Evolutionary conservation across 2,797 vertebrate genomes (phyloP).

Genomic region (Stomatorhinus walkeri): DNA sequence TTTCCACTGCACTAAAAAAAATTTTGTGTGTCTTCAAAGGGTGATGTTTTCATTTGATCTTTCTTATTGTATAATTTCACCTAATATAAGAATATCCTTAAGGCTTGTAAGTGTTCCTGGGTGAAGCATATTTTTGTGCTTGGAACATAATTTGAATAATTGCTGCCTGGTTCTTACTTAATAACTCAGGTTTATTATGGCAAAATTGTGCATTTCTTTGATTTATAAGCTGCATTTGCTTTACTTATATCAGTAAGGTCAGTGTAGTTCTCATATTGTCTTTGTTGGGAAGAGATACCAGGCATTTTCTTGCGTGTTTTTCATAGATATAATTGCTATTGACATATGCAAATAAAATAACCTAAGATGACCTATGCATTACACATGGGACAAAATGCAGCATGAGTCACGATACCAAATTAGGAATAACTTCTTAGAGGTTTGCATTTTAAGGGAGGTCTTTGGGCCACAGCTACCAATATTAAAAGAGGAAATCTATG

Average conservation of each 20-base stretch:
- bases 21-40: neutral
- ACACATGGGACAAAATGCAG: neutral
- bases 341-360: neutral
- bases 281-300: neutral
- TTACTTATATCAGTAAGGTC: neutral
- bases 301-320: neutral
- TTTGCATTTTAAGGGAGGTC: neutral
- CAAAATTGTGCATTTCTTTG: neutral
- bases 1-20: neutral
- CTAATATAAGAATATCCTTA: neutral
- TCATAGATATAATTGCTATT: neutral
- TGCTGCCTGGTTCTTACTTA: neutral
- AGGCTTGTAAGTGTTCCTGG: conserved; percentile 31
- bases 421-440: neutral
- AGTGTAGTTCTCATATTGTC: neutral
- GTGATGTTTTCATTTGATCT: neutral
- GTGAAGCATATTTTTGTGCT: conserved; percentile 1
- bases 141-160: conserved; percentile 14
- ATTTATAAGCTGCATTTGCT: neutral
- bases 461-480: neutral
- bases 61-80: conserved; percentile 25
- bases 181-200: neutral
- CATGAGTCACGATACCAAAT: neutral
- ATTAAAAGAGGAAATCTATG: neutral
- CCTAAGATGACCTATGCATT: neutral